These are phyloP conservation scores for Parotia lawesii DNA, from an alignment of 2,113 vertebrate species.

Conservation along the genomic window DNA sequence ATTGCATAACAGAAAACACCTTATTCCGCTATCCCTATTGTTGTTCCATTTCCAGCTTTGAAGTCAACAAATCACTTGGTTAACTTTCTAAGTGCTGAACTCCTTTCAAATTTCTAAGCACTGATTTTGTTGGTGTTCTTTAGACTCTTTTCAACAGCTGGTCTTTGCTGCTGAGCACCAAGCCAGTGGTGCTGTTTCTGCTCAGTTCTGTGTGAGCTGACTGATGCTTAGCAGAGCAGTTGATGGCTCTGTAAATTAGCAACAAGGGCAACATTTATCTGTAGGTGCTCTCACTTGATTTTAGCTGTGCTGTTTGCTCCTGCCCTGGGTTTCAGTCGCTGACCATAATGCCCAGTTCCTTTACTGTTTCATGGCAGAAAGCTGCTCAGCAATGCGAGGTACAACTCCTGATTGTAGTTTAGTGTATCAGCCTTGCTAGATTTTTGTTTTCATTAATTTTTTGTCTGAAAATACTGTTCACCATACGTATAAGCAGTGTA, in stretches of 20 bases:
- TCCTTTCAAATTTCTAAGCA: background rate
- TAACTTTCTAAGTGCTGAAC: background rate
- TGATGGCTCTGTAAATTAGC: background rate
- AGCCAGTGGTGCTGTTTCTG: background rate
- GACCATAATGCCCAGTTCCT: background rate
- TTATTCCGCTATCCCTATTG: background rate
- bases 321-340: background rate
- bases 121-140: background rate
- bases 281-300: background rate
- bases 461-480: background rate
- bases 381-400: background rate
- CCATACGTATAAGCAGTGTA: accelerated
- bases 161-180: background rate
- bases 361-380: background rate
- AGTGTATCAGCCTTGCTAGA: background rate
- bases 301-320: background rate
- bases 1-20: background rate
- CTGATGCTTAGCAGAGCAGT: background rate
- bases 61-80: background rate
- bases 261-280: background rate
- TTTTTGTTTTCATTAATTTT: background rate
- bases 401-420: background rate
- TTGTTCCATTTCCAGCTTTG: background rate
- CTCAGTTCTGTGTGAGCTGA: background rate
- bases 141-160: background rate